Base-by-base conservation (phyloP, 2,797 vertebrate species). In the Schizopygopsis malacanthus region DNA sequence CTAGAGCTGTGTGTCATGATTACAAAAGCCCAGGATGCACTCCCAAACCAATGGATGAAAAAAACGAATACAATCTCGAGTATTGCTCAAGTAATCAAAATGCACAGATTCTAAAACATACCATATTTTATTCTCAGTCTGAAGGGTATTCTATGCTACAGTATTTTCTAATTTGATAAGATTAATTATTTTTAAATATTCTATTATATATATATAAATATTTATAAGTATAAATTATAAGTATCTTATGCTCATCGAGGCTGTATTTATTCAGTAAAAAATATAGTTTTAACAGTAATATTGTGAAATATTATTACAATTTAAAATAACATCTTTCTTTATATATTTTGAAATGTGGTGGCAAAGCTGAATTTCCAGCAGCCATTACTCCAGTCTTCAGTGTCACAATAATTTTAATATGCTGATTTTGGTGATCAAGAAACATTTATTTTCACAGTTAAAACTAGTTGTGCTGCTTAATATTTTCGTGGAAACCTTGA, bases 1-100 rank as follows among this genome's bases (percentile, higher is more conserved):
- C 82, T 77, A 65, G 72, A 56, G 71, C 61, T 81, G 61, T 75
- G 56, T 86, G 75, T 79, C 59, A 73, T 71, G 83, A 71, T 80
- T 69, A 43, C 50, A 80, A 75, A 81, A 83, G 70, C 41, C 78
- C 25, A 69, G 43, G 33, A 22, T 37, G 28, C 52, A 71, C 83
- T 71, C 73, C 73, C 61, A 67, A 84, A 84, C 47, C 61, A 56
- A 77, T 78, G 22, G 73, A 70, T 61, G 63, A 69, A 50, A 50
- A 50, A 50, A 67, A 67, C 50, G 2, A 50, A 84, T 47, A 52
- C 20, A 73, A 69, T 69, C 65, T 33, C 4, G 33, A 52, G 45
- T 20, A 54, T 77, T 84, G 82, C 72, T 77, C 20, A 54, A 52
- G 45, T 20, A 63, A 50, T 83, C 43, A 65, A 39, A 75, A 54